phyloP scores from a whole-genome alignment of 2,113 vertebrate species.

The Anseranas semipalmata region DNA sequence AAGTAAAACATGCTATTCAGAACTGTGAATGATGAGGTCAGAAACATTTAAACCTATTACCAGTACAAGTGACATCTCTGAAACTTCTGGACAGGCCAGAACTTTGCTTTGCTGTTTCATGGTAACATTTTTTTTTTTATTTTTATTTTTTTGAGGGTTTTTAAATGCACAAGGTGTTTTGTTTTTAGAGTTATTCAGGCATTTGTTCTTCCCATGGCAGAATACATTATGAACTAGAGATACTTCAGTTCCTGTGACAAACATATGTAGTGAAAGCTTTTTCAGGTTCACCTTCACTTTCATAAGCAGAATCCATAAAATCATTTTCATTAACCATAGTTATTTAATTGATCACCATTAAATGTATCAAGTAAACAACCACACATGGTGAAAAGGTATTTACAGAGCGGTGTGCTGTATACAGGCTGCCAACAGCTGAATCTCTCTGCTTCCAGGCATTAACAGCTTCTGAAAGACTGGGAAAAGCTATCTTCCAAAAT shows the following conservation, averaged over 20 bases:
- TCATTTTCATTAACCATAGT: background rate
- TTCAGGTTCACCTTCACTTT: background rate
- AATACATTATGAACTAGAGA: background rate
- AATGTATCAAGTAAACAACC: fast-evolving
- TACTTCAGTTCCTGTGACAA: background rate
- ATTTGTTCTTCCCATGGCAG: background rate
- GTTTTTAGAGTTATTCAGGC: background rate
- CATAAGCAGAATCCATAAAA: background rate
- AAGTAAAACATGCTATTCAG: background rate
- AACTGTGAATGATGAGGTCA: background rate
- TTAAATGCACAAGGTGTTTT: background rate
- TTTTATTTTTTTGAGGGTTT: background rate
- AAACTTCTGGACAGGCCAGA: background rate
- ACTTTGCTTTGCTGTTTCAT: background rate
- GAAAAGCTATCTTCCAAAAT: background rate
- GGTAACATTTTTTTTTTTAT: background rate
- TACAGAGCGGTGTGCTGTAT: background rate
- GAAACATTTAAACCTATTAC: background rate
- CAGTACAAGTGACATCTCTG: background rate
- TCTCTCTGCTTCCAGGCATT: background rate
- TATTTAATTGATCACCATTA: background rate
- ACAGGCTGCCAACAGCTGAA: background rate
- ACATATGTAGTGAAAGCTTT: background rate
- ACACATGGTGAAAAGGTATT: background rate
- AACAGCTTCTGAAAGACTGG: background rate